phyloP scores from a whole-genome alignment of 2,888 invertebrate species.

The Steromphala cineraria region DNA sequence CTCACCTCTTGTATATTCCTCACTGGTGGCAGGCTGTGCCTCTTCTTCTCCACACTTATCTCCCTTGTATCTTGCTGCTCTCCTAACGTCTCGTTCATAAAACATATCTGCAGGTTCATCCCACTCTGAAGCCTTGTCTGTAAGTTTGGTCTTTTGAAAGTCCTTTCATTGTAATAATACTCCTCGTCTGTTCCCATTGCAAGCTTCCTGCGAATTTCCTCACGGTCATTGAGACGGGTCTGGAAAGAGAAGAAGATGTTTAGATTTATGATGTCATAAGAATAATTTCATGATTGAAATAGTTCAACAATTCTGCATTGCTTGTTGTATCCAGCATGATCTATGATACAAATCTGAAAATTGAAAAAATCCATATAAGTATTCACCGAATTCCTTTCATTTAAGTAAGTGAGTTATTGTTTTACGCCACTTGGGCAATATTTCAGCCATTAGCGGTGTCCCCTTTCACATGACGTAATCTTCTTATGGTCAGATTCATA shows the following conservation, averaged over 20 bases:
- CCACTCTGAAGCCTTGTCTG: slow-evolving; percentile 85
- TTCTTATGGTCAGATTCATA: no score
- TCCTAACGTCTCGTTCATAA: slow-evolving; percentile 86
- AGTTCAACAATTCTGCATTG: no score
- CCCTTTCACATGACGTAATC: no score
- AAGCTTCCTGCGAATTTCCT: slow-evolving; percentile 90
- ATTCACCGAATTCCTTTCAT: no score
- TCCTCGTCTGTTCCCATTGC: slow-evolving; percentile 78
- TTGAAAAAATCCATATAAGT: no score
- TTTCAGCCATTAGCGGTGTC: no score
- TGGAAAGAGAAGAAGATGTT: slow-evolving; percentile 56
- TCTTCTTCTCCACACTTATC: not conserved
- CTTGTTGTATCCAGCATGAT: no score
- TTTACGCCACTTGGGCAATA: no score
- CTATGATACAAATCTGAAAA: no score
- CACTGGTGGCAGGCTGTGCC: not conserved
- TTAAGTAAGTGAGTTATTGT: no score
- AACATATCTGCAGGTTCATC: slow-evolving; percentile 96
- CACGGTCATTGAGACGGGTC: slow-evolving; percentile 92
- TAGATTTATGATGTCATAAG: slow-evolving; percentile 32
- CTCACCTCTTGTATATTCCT: not conserved
- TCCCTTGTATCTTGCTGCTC: not conserved
- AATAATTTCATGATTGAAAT: no score
- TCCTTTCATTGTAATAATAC: slow-evolving; percentile 78
- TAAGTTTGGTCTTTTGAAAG: slow-evolving; percentile 89